Base-by-base conservation (phyloP, 2,113 vertebrate species). In the Mus musculus region DNA sequence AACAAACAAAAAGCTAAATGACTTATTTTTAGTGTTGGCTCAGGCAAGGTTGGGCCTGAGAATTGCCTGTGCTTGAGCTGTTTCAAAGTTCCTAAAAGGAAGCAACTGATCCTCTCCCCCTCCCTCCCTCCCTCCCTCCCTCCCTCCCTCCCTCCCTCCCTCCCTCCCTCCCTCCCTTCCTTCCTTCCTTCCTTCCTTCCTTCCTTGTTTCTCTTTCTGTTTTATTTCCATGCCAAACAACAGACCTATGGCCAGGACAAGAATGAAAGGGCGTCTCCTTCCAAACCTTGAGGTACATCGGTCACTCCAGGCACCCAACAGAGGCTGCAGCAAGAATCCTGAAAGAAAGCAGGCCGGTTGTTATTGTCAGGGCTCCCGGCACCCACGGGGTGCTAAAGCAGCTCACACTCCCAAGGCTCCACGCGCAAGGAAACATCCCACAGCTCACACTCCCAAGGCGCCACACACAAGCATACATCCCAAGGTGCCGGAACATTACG, bases 291-390 rank as follows among this genome's bases (percentile, higher is more conserved):
- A 99, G 30, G 99, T 99, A 94, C 99, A 99, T 52, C 99, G 99
- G 98, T 99, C 99, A 97, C 99, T 99, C 99, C 99, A 99, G 1
- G 99, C 99, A 56, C 99, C 99, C 59, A 99, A 89, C 61, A 99
- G 98, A 89, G 99, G 99, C 98, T 99, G 99, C 93, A 99, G 99
- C 5, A 99, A 98, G 97, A 99, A 99, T 94, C 99, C 99, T 99
- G 84, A 69, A 98, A 96, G 49, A 90, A 90, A 98, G 96, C 97
- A 1, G 26, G 80, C 19, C 8, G 0, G 24, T 2, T 2, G 75
- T 96, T 86, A 96, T 1, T 1, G 26, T 20, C 0, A 2, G 59
- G 72, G 28, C 0, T 36, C 72, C 85, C n/a, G 0, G 2, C 0
- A 7, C 16, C 6, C n/a, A 3, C 0, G 0, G 56, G 49, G 13